Evolutionary conservation across 2,797 vertebrate genomes (phyloP), one percentile per base, ranked within the genome.

Genomic region (Eurystomus glaucurus): DNA sequence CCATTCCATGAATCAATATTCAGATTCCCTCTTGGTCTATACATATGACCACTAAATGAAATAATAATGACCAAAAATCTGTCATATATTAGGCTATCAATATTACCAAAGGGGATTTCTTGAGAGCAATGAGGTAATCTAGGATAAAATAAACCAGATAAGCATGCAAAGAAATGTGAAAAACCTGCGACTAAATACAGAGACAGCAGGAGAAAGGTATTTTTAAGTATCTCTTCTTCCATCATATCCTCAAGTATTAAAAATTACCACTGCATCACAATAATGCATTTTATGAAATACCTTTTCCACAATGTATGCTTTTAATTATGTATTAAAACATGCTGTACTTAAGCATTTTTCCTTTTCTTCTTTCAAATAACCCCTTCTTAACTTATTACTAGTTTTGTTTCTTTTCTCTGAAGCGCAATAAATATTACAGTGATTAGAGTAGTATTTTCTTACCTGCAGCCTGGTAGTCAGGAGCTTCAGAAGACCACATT

Each of bases 1-100:
- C 98, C 98, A 98, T 98, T 99, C 98, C 98, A 98, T 98, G 97
- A 98, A 99, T 99, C 98, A 97, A 99, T 99, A 99, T 98, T 98
- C 98, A 98, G 98, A 99, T 98, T 99, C 98, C 98, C 98, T 98
- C 98, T 98, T 98, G 98, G 98, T 99, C 98, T 98, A 98, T 98
- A 98, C 98, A 98, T 98, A 98, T 93, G 98, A 98, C 98, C 98
- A 97, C 98, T 98, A 98, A 99, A 99, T 98, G 98, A 99, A 99
- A 98, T 98, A 98, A 98, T 98, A 98, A 99, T 97, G 98, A 98
- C 97, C 96, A 96, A 43, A 98, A 96, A 98, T 97, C 94, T 98
- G 98, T 97, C 98, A 97, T 97, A 75, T 97, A 98, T 97, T 96
- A 96, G 91, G 96, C 98, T 97, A 98, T 98, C 98, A 98, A 96